Base-by-base conservation (phyloP, 2,797 vertebrate species). In the Gila robusta region DNA sequence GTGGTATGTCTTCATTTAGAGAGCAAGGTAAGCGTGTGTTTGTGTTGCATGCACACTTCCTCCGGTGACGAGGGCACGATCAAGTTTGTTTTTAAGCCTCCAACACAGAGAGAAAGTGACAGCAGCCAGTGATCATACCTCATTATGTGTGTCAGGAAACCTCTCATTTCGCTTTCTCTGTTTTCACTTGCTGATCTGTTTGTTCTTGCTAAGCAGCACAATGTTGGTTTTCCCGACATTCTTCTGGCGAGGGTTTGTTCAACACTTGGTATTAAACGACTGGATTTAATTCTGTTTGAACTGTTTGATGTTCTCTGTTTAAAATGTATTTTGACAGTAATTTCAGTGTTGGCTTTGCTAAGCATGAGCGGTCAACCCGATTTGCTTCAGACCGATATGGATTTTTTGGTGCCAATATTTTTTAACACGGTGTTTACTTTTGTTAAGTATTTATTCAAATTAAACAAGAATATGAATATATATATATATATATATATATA, bases 1-100 rank as follows among this genome's bases (percentile, higher is more conserved):
- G 9, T 12, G 59, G 59, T 37, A 16, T 39, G 47, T 70, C 16
- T n/a, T 70, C 8, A 56, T 59, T 82, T 82, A 72, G 80, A 26
- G 17, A 19, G 67, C 52, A 9, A 44, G 37, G 69, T 28, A 41
- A 28, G 69, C 21, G 4, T 10, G 47, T 11, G 16, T 26, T 10
- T 81, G 44, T 37, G 44, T 52, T 71, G 21, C 35, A 49, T 49
- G 62, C 82, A 76, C 72, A 76, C 82, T 83, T 83, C 41, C 62
- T 76, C 59, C 28, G 5, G 56, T 83, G 82, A 49, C 9, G 10
- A 44, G 66, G 32, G 79, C 52, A 81, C 1, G 14, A 23, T 59
- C 19, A 66, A 52, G 72, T 83, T 74, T 83, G 81, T 74, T 14
- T 76, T 76, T 66, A 52, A 67, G 32, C 54, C 56, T 64, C 28